A percentile compares a stretch with the other conserved stretches of the same genome.
Evolutionary conservation across 2,888 invertebrate species (phyloP).

Genomic region (Blera fallax): DNA sequence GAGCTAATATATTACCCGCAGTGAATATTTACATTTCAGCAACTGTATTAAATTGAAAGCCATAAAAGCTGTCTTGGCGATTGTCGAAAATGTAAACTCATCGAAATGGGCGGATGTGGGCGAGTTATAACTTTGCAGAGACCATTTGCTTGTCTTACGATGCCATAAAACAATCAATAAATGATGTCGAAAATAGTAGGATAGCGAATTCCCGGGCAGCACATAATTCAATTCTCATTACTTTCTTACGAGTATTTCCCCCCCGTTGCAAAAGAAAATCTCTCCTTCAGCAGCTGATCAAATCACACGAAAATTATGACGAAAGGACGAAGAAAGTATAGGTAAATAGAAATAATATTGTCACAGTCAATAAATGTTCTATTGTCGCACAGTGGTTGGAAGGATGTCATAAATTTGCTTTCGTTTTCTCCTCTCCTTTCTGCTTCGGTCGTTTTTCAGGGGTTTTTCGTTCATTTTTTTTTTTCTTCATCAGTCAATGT

Average conservation of each 20-base stretch:
- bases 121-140: neutral
- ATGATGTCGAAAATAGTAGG: neutral
- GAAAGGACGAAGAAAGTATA: constrained; percentile 14
- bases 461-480: too few relatives aligned
- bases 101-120: neutral
- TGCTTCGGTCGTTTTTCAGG: constrained; percentile 23
- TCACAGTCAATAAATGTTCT: constrained; percentile 56
- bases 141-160: neutral
- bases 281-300: constrained; percentile 54
- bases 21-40: neutral
- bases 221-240: constrained; percentile 13
- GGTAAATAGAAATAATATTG: constrained; percentile 63
- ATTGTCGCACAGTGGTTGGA: constrained; percentile 9
- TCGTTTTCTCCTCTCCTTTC: constrained; percentile 13
- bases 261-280: neutral
- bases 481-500: neutral
- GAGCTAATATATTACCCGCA: neutral
- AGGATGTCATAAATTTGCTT: constrained; percentile 62
- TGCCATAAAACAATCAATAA: neutral
- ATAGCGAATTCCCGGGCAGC: neutral
- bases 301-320: constrained; percentile 46
- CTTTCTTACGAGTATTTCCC: neutral
- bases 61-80: neutral
- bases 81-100: too few relatives aligned
- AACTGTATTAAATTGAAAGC: neutral